Evolutionary conservation across 2,888 invertebrate genomes (phyloP).

Genomic region (Cenopis cana): DNA sequence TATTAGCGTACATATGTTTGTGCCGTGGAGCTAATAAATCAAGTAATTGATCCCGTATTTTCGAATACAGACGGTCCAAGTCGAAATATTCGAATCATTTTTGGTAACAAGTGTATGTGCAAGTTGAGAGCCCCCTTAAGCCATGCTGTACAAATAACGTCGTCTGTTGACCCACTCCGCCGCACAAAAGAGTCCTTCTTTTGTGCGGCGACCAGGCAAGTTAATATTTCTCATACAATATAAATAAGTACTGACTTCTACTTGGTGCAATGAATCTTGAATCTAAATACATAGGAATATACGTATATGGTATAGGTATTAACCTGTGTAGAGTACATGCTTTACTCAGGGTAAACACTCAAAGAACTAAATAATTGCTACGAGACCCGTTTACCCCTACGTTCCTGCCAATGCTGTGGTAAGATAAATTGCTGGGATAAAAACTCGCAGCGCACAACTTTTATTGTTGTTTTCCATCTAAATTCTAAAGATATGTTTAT

Average conservation of each 20-base stretch:
- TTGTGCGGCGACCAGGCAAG: conserved; percentile 60
- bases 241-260: conserved; percentile 46
- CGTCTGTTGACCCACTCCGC: conserved; percentile 63
- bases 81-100: conserved; percentile 25
- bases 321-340: background rate
- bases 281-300: background rate
- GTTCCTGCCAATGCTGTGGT: background rate
- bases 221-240: conserved; percentile 53
- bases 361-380: background rate
- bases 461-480: background rate
- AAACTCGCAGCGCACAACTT: background rate
- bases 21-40: background rate
- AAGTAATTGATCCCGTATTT: background rate
- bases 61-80: background rate
- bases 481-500: background rate
- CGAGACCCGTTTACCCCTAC: too few relatives aligned
- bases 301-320: background rate
- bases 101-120: conserved; percentile 34
- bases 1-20: too few relatives aligned
- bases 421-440: background rate
- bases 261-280: background rate
- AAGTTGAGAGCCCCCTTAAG: conserved; percentile 29
- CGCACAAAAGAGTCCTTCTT: conserved; percentile 58
- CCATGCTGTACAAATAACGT: conserved; percentile 65
- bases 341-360: too few relatives aligned